Evolutionary conservation across 2,888 invertebrate species (phyloP).

Genomic region (Scaptomyza polygonia): DNA sequence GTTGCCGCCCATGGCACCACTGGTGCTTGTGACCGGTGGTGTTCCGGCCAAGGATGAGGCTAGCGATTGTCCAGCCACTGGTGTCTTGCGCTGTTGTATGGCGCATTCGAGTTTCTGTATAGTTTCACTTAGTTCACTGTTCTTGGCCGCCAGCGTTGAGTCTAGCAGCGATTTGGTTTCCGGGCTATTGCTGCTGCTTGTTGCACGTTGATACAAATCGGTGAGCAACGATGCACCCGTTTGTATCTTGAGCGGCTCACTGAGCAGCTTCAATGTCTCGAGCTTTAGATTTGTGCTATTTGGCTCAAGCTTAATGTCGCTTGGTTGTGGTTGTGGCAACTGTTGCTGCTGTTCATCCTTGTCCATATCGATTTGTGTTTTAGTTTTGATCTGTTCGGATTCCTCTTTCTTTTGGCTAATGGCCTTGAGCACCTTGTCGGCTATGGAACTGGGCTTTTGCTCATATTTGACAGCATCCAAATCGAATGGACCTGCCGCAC

Average conservation of each 20-base stretch:
- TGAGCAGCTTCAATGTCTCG: conserved; percentile 50
- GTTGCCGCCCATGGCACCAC: conserved; percentile 5
- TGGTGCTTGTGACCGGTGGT: conserved; percentile 51
- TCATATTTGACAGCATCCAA: conserved; percentile 82
- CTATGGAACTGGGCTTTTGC: conserved; percentile 86
- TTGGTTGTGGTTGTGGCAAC: not conserved
- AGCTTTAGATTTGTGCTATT: conserved; percentile 35
- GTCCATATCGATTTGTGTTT: conserved; percentile 69
- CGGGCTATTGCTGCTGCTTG: conserved; percentile 73
- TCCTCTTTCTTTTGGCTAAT: conserved; percentile 86
- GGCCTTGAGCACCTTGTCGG: conserved; percentile 87
- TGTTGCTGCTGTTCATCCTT: conserved; percentile 72
- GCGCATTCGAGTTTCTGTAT: conserved; percentile 86
- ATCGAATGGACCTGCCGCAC: conserved; percentile 79
- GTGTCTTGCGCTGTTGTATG: conserved; percentile 82
- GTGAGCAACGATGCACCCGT: conserved; percentile 56
- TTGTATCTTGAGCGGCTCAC: conserved; percentile 81
- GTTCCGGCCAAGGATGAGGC: conserved; percentile 59
- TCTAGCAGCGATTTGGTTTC: conserved; percentile 83
- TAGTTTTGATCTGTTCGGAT: conserved; percentile 84
- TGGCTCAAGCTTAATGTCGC: conserved; percentile 9
- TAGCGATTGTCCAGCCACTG: conserved; percentile 65
- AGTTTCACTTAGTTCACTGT: conserved; percentile 87
- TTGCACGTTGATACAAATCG: conserved; percentile 48
- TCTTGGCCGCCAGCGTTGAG: conserved; percentile 84